Percentiles rank a stretch among this genome's conserved stretches.
Conservation (phyloP, 1,140 invertebrate genomes). For the Tetraneura akinire region DNA sequence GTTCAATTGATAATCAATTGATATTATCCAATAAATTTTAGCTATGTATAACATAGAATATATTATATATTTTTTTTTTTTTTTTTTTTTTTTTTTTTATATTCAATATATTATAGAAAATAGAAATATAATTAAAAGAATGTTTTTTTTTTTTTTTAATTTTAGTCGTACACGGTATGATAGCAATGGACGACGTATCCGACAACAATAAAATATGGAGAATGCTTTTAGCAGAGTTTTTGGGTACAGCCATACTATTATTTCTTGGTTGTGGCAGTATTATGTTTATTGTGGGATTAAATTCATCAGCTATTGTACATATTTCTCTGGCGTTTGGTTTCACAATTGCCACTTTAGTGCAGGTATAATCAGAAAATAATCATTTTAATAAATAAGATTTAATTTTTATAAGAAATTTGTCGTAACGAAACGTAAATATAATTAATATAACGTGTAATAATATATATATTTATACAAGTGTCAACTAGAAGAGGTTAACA, state of each 20-base stretch:
- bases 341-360: conserved; percentile 80
- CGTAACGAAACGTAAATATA: too few relatives aligned
- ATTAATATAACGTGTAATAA: neutral
- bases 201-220: conserved; percentile 69
- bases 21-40: too few relatives aligned
- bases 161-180: conserved; percentile 48
- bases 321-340: conserved; percentile 87
- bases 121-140: too few relatives aligned
- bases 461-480: neutral
- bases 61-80: too few relatives aligned
- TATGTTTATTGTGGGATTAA: conserved; percentile 58
- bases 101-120: too few relatives aligned
- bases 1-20: too few relatives aligned
- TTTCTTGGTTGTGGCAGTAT: conserved; percentile 80
- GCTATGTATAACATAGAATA: too few relatives aligned
- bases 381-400: too few relatives aligned
- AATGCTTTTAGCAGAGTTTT: conserved; percentile 78
- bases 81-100: too few relatives aligned
- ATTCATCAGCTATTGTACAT: conserved; percentile 64
- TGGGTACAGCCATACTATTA: conserved; percentile 86
- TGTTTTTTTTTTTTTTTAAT: neutral
- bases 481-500: neutral
- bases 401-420: too few relatives aligned
- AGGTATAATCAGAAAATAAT: conserved; percentile 64
- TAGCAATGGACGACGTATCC: conserved; percentile 50